A percentile compares a stretch with the other conserved stretches of the same genome.
Evolutionary conservation across 2,888 invertebrate genomes (phyloP).

Genomic region (Mesochorus sp.): DNA sequence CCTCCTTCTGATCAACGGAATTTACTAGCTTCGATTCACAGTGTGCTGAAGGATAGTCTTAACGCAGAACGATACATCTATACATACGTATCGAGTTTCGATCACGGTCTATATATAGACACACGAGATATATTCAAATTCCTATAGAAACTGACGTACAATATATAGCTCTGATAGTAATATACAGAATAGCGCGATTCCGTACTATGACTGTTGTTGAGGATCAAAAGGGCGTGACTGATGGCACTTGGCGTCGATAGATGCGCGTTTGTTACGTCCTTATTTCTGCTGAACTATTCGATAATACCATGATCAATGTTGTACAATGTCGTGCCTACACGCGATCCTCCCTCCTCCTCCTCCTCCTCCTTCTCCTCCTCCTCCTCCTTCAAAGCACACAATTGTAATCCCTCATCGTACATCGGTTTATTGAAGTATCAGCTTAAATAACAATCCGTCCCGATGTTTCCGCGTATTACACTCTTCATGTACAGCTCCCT

Average conservation of each 20-base stretch:
- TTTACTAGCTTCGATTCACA: conserved; percentile 15
- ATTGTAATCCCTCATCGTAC: conserved; percentile 59
- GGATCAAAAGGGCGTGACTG: conserved; percentile 18
- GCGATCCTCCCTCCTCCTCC: conserved; percentile 5
- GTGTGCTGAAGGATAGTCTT: conserved; percentile 22
- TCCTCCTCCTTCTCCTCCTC: too few species aligned
- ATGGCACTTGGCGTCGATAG: background rate
- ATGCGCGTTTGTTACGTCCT: background rate
- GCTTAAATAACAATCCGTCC: conserved; percentile 59
- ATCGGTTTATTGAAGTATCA: conserved; percentile 59
- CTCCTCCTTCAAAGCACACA: too few species aligned
- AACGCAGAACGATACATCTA: conserved; percentile 23
- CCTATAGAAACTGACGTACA: conserved; percentile 17
- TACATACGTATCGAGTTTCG: too few species aligned
- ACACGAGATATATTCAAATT: conserved; percentile 23
- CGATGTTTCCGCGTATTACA: conserved; percentile 53
- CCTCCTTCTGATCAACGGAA: conserved; percentile 19
- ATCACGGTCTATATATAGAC: conserved; percentile 12
- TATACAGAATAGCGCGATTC: background rate
- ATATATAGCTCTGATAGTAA: conserved; percentile 1
- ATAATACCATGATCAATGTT: conserved; percentile 43
- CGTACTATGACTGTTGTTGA: background rate
- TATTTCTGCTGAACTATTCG: background rate
- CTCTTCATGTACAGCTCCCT: too few species aligned
- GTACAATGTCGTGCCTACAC: conserved; percentile 45